Evolutionary conservation across 2,113 vertebrate genomes (phyloP), one percentile per base, ranked within the genome.

Genomic region (Cepphus grylle): DNA sequence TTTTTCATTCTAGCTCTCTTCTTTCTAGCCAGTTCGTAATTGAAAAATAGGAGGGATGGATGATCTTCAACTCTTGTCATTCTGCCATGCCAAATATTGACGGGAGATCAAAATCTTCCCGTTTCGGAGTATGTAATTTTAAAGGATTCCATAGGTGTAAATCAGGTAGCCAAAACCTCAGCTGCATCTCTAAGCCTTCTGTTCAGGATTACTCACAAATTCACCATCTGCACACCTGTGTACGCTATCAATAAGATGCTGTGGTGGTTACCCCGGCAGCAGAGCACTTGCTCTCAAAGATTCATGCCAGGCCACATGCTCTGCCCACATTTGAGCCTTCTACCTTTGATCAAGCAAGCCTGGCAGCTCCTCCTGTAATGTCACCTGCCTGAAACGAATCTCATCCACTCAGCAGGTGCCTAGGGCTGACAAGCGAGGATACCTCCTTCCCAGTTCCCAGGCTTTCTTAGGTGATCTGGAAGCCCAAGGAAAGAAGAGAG

Each of bases 241-340:
- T 1, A 1, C 5, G 32, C 40, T 76, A 19, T 3, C 10, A 15
- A 2, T 25, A 65, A 59, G 19, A 12, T 9, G 40, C 10, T 15
- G 0, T 6, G 6, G 40, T 10, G 53, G 13, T 3, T 27, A 47
- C 17, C 25, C 45, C 0, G 0, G 15, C 53, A 65, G 43, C 70
- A 17, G 27, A 63, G 43, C 0, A 0, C 55, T 9, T 36, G 32
- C 55, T 14, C 13, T 32, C 30, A 27, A 27, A 43, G 9, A 22
- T 5, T 50, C 14, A 0, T 2, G 9, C 34, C 36, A 42, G 47
- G 9, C 47, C 5, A 1, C 15, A 3, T 2, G 9, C 17, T 8
- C 9, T 47, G 67, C 71, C 36, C 19, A 13, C 81, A 11, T 5
- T 22, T 1, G 29, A 22, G 27, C 17, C 21, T 65, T 45, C 62